Conservation (phyloP, 2,888 invertebrate genomes). For the Lamellibrachia columna region DNA sequence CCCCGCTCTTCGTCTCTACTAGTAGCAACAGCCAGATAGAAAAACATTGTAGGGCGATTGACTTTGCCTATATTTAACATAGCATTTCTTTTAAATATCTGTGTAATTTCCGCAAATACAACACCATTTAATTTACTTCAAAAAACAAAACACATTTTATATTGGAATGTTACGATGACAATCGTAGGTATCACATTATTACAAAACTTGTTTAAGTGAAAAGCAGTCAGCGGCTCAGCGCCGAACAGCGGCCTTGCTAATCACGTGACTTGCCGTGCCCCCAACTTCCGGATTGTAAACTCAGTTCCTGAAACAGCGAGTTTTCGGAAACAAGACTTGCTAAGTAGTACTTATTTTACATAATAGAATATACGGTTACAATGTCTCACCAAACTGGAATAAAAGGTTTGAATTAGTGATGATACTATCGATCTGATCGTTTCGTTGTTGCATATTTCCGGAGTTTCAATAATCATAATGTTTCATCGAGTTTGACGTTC, state of each 20-base stretch:
- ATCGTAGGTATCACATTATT: no score
- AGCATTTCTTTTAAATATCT: no score
- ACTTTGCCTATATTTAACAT: no score
- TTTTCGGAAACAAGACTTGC: not conserved
- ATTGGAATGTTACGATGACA: no score
- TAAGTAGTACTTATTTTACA: not conserved
- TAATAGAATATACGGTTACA: not conserved
- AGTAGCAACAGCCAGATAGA: no score
- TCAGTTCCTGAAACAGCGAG: conserved; percentile 6
- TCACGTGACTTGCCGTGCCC: not conserved
- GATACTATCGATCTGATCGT: not conserved
- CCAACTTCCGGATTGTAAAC: conserved; percentile 9
- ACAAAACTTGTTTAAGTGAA: no score
- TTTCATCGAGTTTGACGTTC: not conserved
- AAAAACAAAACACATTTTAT: no score
- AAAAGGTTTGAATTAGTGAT: conserved; percentile 31
- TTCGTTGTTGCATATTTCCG: not conserved
- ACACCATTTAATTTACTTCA: no score
- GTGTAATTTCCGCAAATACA: no score
- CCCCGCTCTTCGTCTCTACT: no score
- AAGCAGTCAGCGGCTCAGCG: no score
- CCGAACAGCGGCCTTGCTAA: not conserved
- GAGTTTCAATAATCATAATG: not conserved
- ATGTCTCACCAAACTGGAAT: conserved; percentile 46
- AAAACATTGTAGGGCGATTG: no score